Evolutionary conservation across 2,888 invertebrate species (phyloP).

Genomic region (Pammene aurita): DNA sequence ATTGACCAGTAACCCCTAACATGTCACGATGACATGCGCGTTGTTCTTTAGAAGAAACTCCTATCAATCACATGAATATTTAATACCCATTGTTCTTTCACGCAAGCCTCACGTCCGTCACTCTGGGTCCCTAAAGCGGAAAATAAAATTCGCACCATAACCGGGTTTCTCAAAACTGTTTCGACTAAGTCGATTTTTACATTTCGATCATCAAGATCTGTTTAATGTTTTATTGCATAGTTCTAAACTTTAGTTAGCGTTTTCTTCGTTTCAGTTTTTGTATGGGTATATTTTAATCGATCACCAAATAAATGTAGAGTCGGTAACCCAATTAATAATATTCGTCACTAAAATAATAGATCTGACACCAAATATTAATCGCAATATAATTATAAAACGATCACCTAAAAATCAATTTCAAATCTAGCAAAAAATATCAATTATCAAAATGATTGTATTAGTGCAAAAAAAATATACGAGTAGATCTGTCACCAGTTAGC

Average conservation of each 20-base stretch:
- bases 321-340: too few species aligned
- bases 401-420: too few species aligned
- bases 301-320: too few species aligned
- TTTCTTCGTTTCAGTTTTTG: background rate
- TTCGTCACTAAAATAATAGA: too few species aligned
- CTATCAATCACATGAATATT: conserved; percentile 39
- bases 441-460: too few species aligned
- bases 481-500: too few species aligned
- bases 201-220: background rate
- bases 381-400: too few species aligned
- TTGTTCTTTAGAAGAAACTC: conserved; percentile 35
- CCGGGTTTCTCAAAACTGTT: conserved; percentile 34
- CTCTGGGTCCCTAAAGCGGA: conserved; percentile 19
- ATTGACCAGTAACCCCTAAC: conserved; percentile 37
- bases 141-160: conserved; percentile 28
- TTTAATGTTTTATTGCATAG: background rate
- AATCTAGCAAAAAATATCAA: too few species aligned
- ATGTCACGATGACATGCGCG: conserved; percentile 34
- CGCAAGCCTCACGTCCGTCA: conserved; percentile 5
- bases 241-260: background rate
- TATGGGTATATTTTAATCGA: background rate
- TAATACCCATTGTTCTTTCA: conserved; percentile 37
- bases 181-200: conserved; percentile 1
- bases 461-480: too few species aligned
- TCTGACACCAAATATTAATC: too few species aligned